Percentiles rank a stretch among this genome's conserved stretches.
phyloP scores from a whole-genome alignment of 2,113 vertebrate genomes.

The Lagopus leucura region DNA sequence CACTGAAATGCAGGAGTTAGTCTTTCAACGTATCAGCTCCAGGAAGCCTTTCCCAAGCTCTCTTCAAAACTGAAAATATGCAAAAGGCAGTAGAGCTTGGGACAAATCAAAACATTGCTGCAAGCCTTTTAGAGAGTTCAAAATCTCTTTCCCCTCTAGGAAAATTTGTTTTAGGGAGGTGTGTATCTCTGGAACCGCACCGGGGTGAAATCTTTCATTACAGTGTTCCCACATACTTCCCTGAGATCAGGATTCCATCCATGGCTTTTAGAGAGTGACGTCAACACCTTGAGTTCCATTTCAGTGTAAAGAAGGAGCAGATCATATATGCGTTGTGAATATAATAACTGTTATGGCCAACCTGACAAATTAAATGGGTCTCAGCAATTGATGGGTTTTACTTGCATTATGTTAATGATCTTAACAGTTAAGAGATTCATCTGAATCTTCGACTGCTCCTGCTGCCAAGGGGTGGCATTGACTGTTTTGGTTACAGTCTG shows the following conservation, averaged over 20 bases:
- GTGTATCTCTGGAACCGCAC: neutral
- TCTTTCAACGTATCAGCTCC: conserved; percentile 35
- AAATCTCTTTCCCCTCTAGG: conserved; percentile 28
- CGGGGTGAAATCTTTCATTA: neutral
- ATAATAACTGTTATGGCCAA: neutral
- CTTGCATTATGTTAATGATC: neutral
- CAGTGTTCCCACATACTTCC: neutral
- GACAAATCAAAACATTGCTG: conserved; percentile 41
- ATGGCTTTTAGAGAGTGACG: neutral
- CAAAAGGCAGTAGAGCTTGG: conserved; percentile 24
- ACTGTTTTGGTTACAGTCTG: neutral
- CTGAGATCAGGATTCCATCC: neutral
- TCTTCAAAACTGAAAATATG: conserved; percentile 29
- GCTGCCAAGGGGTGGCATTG: neutral
- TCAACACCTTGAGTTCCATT: neutral
- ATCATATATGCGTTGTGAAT: neutral
- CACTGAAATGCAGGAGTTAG: conserved; percentile 18
- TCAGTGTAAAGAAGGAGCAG: neutral
- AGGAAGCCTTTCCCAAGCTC: conserved; percentile 47
- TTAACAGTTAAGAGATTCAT: neutral
- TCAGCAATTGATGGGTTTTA: neutral
- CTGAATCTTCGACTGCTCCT: neutral
- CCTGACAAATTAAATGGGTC: neutral
- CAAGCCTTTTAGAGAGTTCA: neutral
- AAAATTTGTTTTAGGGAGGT: conserved; percentile 40